Base-by-base conservation (phyloP, 1,140 invertebrate genomes). In the Triops cancriformis region DNA sequence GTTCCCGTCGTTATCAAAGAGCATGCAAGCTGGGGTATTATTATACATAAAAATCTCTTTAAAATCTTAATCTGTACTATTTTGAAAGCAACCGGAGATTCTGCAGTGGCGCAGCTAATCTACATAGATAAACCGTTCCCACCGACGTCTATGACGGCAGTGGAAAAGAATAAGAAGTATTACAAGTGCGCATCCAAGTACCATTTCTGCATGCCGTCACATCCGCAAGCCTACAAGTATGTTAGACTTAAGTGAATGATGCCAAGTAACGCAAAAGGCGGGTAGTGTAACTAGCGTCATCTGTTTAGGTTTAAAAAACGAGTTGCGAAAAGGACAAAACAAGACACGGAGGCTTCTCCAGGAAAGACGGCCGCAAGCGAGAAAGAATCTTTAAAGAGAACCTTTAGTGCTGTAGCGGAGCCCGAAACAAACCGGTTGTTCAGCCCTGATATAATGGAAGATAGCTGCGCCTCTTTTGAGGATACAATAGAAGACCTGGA, bases 141-240 rank as follows among this genome's bases (percentile, higher is more conserved):
- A 64, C 51, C 51, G 23, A 64, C 14, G 14, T 12, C 51, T 64
- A n/a, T 64, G 23, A 12, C 51, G 14, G 0, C 51, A 23, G 51
- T 64, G 51, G 51, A 64, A 64, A 64, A 64, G 14, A 64, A 64
- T 64, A 64, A 64, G 51, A n/a, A 23, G 51, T 64, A 64, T 64
- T 64, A 64, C 23, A 64, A 64, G 18, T 18, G 23, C 51, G 51
- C 51, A 64, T 18, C 51, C 6, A 64, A 64, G 51, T 64, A 64
- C 51, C 51, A 64, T 23, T 64, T 64, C n/a, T 64, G 18, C 6
- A 64, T 64, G 51, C 51, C 51, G 14, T 18, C 51, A 23, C 23
- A 23, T 64, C 51, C 51, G 14, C 23, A n/a, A 18, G 51, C 7
- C 14, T 23, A 64, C 9, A 64, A 64, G 51, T 64, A 64, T 6